Base-by-base conservation (phyloP, 2,888 invertebrate genomes). In the Stenoptilia bipunctidactyla region DNA sequence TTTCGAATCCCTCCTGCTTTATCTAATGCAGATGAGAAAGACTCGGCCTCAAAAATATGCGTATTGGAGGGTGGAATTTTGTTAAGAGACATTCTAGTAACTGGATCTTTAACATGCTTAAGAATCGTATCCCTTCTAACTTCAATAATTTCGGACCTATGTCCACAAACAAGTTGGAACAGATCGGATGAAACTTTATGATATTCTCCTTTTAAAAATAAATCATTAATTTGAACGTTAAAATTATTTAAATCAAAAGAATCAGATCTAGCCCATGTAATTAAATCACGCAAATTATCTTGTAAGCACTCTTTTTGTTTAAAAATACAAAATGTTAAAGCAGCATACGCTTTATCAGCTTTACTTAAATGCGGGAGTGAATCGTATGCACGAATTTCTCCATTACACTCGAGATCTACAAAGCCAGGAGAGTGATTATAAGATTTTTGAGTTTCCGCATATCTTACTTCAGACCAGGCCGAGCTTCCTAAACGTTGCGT, bases 1-100 rank as follows among this genome's bases (percentile, higher is more conserved):
- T 51, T 52, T 2, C 48, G 37, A 5, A 50, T 42, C 1, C 52
- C 51, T 4, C 51, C 51, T 2, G 41, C 44, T 37, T 50, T 51
- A 40, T 53, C 51, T 6, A 49, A 12, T 1, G 38, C 15, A 1
- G 45, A 13, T 13, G 45, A 44, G 13, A 50, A 41, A 9, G 9
- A 8, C 12, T 49, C 48, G 4, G 45, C 30, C 36, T 44, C 42
- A 15, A 46, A 44, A 13, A 47, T 20, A 25, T 44, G 13, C 1
- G 14, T 40, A 15, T 13, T 13, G 8, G 45, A 43, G 0, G 46
- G 45, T 1, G 48, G 43, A 6, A 42, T 42, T 15, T 40, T 44
- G n/a, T 30, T 20, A 6, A 52, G 14, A 0, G 40, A 1, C 5
- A 33, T 3, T 34, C 47, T 49, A 1, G 45, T 13, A 1, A 46